phyloP scores from a whole-genome alignment of 2,888 invertebrate genomes.

The Hypercompe scribonia region DNA sequence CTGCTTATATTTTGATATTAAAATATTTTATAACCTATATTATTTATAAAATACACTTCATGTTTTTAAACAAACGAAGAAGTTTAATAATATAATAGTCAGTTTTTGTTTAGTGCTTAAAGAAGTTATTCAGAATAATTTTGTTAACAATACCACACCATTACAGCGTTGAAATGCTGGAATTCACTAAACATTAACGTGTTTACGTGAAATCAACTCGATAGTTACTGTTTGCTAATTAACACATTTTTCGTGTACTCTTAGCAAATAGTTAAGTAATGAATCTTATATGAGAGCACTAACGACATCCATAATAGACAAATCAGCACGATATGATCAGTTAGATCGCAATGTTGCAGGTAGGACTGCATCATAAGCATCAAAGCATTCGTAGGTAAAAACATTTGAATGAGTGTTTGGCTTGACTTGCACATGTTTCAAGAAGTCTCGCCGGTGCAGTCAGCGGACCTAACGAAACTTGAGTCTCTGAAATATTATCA shows the following conservation, averaged over 20 bases:
- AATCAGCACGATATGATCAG: background rate
- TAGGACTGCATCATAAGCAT: background rate
- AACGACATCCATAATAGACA: background rate
- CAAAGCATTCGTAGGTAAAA: no score
- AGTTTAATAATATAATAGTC: background rate
- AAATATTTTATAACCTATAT: background rate
- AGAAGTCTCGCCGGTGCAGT: no score
- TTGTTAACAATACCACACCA: conserved; percentile 1
- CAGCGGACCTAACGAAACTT: no score
- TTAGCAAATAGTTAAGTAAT: conserved; percentile 18
- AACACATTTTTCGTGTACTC: conserved; percentile 8
- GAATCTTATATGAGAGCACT: background rate
- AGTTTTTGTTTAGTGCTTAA: background rate
- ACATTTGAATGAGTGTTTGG: no score
- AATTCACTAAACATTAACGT: background rate
- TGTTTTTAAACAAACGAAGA: background rate
- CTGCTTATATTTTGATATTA: background rate
- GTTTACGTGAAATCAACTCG: background rate
- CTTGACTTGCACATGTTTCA: no score
- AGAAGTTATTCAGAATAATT: background rate
- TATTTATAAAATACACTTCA: background rate
- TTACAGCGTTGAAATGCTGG: background rate
- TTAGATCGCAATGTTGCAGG: background rate
- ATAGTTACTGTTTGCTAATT: conserved; percentile 1
- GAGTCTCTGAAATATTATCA: no score